Evolutionary conservation across 1,140 invertebrate genomes (phyloP).

Genomic region (Drosophila tropicalis): DNA sequence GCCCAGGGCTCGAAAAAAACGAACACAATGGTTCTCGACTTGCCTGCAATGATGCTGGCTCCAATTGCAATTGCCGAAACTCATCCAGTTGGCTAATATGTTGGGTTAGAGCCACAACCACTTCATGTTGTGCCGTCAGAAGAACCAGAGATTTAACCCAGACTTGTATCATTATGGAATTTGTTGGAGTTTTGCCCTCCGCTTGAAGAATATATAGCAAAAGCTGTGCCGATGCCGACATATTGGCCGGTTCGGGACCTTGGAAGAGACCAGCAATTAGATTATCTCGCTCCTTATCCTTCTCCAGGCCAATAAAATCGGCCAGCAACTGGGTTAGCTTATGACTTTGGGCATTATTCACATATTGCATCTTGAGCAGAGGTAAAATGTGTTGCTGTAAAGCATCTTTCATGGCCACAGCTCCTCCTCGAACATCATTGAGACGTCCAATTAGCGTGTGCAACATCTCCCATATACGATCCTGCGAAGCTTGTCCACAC

Average conservation of each 20-base stretch:
- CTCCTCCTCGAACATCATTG: neutral
- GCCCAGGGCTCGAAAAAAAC: constrained; percentile 71
- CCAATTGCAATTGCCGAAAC: constrained; percentile 45
- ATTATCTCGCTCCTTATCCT: constrained; percentile 26
- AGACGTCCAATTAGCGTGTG: constrained; percentile 58
- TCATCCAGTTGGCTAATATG: constrained; percentile 53
- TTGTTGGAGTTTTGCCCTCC: neutral
- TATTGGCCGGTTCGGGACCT: constrained; percentile 49
- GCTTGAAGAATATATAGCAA: constrained; percentile 60
- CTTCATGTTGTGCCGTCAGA: constrained; percentile 61
- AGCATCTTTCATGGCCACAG: constrained; percentile 40
- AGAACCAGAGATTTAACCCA: constrained; percentile 77
- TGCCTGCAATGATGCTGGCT: constrained; percentile 41
- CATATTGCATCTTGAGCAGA: constrained; percentile 63
- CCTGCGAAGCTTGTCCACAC: constrained; percentile 68
- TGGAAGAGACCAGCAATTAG: constrained; percentile 48
- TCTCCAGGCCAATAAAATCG: constrained; percentile 56
- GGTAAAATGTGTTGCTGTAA: constrained; percentile 72
- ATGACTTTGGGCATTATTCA: constrained; percentile 45
- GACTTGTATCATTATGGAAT: constrained; percentile 58
- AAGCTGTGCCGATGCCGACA: constrained; percentile 58
- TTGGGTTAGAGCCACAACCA: constrained; percentile 46
- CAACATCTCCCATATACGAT: constrained; percentile 69
- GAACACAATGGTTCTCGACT: constrained; percentile 73
- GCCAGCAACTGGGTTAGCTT: constrained; percentile 73